Evolutionary conservation across 2,888 invertebrate species (phyloP), one percentile per base, ranked within the genome.

Genomic region (Pimpla rufipes): DNA sequence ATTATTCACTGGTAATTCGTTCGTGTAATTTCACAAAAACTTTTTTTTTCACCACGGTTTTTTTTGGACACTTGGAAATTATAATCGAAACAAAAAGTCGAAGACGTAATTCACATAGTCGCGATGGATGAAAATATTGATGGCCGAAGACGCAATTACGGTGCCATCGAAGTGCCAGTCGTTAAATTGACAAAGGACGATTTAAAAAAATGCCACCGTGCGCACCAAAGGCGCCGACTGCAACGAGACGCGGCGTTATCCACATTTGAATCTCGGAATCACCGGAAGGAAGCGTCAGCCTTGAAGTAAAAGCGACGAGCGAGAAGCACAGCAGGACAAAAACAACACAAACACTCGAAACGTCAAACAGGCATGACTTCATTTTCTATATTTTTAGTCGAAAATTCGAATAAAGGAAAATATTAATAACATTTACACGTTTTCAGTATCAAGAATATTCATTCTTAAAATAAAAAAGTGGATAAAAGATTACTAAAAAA

Each of bases 171-270:
- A 59, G n/a, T n/a, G 29, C n/a, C 57, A 4, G 35, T 59, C 35
- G 57, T 59, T 35, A 35, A 59, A 35, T 35, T 6, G 35, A 59
- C 57, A 13, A 59, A 59, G n/a, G 57, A 59, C 37, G 37, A 59
- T 59, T 59, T 3, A 29, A 29, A 29, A 29, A 29, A 29, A 29
- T 29, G 37, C 16, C 59, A 37, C n/a, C 35, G 57, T 13, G n/a
- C 0, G 35, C 2, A 29, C 55, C 13, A 57, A 57, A 35, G 29
- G n/a, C 35, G 57, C 29, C 13, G 35, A 3, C 21, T 4, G n/a
- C 37, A n/a, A 16, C 8, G 3, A 16, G 13, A 37, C 59, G 37
- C 37, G n/a, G 13, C n/a, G 10, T 37, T 2, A 57, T 16, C 59
- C 35, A 16, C 37, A 7, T 37, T 37, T n/a, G 16, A 37, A 59